phyloP scores from a whole-genome alignment of 2,888 invertebrate species.

The Brachyptera putata region DNA sequence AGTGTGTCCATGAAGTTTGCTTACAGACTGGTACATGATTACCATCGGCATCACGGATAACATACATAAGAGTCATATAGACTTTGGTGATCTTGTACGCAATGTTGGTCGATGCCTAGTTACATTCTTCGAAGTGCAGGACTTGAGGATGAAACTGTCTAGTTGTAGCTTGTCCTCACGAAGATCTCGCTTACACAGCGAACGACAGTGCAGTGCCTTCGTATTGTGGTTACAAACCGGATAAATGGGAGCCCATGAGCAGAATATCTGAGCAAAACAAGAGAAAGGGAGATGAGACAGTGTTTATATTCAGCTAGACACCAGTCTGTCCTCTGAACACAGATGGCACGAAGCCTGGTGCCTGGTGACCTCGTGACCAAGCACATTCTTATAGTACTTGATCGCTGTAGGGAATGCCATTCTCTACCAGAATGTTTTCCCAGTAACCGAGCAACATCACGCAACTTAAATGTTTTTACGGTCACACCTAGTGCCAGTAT shows the following conservation, averaged over 20 bases:
- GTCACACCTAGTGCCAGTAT: no score
- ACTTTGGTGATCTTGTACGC: neutral
- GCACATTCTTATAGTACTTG: no score
- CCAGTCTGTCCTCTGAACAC: no score
- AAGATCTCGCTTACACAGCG: neutral
- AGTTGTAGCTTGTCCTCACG: constrained; percentile 5
- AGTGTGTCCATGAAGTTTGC: neutral
- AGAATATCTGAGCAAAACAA: constrained; percentile 12
- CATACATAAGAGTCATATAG: neutral
- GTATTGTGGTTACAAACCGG: neutral
- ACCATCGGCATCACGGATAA: neutral
- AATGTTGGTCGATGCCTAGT: no score
- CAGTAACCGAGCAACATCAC: no score
- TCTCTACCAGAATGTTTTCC: no score
- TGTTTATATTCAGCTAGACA: no score
- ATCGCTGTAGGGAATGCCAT: no score
- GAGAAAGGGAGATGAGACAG: no score
- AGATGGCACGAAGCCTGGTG: no score
- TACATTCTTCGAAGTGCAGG: neutral
- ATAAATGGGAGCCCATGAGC: neutral
- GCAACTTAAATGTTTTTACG: no score
- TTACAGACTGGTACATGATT: neutral
- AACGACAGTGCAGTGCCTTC: constrained; percentile 7
- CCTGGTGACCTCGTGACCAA: no score
- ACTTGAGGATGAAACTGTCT: constrained; percentile 8